A percentile compares a stretch with the other conserved stretches of the same genome.
phyloP scores from a whole-genome alignment of 2,888 invertebrate species.

The Arctia plantaginis region DNA sequence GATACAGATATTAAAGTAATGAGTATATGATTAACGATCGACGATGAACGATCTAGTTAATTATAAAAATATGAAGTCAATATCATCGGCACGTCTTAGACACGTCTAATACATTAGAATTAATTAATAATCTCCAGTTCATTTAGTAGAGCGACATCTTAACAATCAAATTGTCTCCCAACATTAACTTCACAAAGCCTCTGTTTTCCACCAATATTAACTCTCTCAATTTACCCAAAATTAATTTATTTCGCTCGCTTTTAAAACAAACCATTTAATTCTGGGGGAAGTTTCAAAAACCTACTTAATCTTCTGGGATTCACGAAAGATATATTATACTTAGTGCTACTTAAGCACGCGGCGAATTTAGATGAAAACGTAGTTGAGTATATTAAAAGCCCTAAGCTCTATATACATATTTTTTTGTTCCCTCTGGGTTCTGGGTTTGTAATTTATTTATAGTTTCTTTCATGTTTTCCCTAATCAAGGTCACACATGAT shows the following conservation, averaged over 20 bases:
- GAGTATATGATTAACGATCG: not conserved
- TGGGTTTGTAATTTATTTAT: slow-evolving; percentile 37
- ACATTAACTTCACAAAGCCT: slow-evolving; percentile 22
- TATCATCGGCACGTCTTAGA: not conserved
- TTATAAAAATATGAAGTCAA: not conserved
- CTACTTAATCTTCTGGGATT: slow-evolving; percentile 33
- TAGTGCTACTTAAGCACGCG: slow-evolving; percentile 10
- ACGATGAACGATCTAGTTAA: not conserved
- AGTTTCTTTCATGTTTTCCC: slow-evolving; percentile 44
- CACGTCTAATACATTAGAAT: not conserved
- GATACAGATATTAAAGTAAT: not conserved
- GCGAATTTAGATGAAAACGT: slow-evolving; percentile 28
- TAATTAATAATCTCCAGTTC: not conserved
- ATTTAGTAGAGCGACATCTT: not conserved
- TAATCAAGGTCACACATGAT: slow-evolving; percentile 17
- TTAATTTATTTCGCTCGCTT: slow-evolving; percentile 38
- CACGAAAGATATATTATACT: slow-evolving; percentile 12
- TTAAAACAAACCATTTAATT: slow-evolving; percentile 35
- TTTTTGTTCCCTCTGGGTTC: slow-evolving; percentile 26
- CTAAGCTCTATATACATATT: slow-evolving; percentile 25
- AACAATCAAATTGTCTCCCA: slow-evolving; percentile 21
- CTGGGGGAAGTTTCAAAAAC: slow-evolving; percentile 22
- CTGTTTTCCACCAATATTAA: slow-evolving; percentile 22
- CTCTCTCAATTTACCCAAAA: slow-evolving; percentile 34
- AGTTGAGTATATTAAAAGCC: slow-evolving; percentile 17